Evolutionary conservation across 2,113 vertebrate genomes (phyloP), one percentile per base, ranked within the genome.

Genomic region (Tricholaema leucomelas): DNA sequence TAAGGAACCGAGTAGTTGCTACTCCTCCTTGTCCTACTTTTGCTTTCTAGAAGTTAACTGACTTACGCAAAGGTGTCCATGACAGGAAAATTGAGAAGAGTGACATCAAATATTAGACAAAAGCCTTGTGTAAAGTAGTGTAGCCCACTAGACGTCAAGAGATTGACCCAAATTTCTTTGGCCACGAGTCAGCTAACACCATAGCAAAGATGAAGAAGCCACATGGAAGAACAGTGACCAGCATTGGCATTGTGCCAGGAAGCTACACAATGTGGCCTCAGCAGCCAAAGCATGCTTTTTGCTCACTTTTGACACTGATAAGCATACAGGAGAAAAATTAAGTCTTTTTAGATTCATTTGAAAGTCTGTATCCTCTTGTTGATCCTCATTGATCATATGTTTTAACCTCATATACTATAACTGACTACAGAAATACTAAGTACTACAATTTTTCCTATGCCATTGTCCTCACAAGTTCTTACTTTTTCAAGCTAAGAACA

Each of bases 201-300:
- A 15, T 9, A 31, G 7, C 3, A 1, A 55, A 63, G 7, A 16
- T 61, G 24, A 85, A 54, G 18, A 54, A 8, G 15, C 31, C 50
- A 27, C 14, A 11, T 6, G 56, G 44, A 76, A 64, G 35, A 85
- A 21, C 20, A 50, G 8, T 72, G 75, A 33, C 33, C 66, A 36
- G 24, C 4, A 1, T 10, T 7, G 1, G 6, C 2, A 0, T 36
- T 85, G 55, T 82, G 9, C 50, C n/a, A 20, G 61, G 20, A 40
- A 36, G 59, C 35, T 18, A 54, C 5, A 12, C 11, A 20, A 4
- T 27, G 9, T 27, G 12, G 81, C 15, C 38, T 87, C 50, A 59
- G 27, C 16, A 58, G 31, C 3, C 24, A 63, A 58, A 38, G 50
- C 5, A 35, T 16, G 27, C 8, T 15, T 38, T 69, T 69, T 23